Base-by-base conservation (phyloP, 2,888 invertebrate genomes). In the Sinhomidia bicolor region DNA sequence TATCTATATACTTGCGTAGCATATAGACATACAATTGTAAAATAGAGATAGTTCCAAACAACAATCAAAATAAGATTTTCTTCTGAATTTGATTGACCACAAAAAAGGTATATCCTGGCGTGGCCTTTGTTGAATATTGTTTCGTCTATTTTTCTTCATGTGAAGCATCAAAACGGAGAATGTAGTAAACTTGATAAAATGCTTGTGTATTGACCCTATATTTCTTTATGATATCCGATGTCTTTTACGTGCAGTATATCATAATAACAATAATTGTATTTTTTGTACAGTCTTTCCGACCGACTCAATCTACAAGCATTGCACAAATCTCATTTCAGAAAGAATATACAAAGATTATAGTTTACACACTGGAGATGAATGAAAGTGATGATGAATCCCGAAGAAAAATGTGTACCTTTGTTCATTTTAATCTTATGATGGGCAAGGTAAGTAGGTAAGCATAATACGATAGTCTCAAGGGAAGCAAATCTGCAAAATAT, bases 71-170 rank as follows among this genome's bases (percentile, higher is more conserved):
- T n/a, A n/a, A n/a, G n/a, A n/a, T n/a, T n/a, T 51, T 51, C 51
- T 76, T 12, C 29, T 51, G n/a, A 51, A 51, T 51, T 47, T 51
- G 47, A 47, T 76, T 51, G 51, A 76, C 76, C 76, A 41, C 68
- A 71, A 71, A 20, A 71, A n/a, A 20, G 41, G 4, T 23, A 71
- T 20, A 44, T 41, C 10, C 1, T 68, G 17, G 9, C 68, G 36
- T 41, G 20, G 68, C 20, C 41, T 44, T 71, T 36, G 57, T 23
- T 41, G 36, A 17, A 17, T 68, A 41, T 36, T 41, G 44, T 41
- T 71, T 44, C 20, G 17, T 71, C 20, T 20, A 7, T 60, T 14
- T 62, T 1, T 32, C 36, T 62, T 7, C 26, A 32, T 36, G 0
- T n/a, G 36, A 36, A 9, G 20, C 36, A 62, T 62, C n/a, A n/a